These are phyloP conservation scores for Plagodis dolabraria DNA, from an alignment of 2,888 invertebrate species.

Conservation along the genomic window DNA sequence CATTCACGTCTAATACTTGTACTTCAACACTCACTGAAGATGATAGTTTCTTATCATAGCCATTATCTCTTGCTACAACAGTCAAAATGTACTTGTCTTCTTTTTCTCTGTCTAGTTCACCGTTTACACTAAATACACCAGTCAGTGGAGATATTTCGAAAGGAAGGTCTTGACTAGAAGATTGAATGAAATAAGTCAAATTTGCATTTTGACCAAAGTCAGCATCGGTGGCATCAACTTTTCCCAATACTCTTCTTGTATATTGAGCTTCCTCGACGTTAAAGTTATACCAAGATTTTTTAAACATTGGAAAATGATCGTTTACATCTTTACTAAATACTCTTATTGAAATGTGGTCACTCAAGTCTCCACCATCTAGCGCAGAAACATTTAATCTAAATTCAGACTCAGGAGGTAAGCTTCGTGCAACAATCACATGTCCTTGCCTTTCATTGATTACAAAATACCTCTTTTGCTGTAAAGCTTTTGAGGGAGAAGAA, in stretches of 20 bases:
- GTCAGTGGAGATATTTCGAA: slow-evolving; percentile 89
- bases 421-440: slow-evolving; percentile 89
- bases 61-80: slow-evolving; percentile 91
- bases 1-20: slow-evolving; percentile 92
- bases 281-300: slow-evolving; percentile 93
- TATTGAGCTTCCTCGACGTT: slow-evolving; percentile 92
- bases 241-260: slow-evolving; percentile 88
- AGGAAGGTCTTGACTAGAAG: slow-evolving; percentile 80
- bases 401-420: slow-evolving; percentile 90
- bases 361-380: slow-evolving; percentile 89
- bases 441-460: slow-evolving; percentile 91
- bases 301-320: slow-evolving; percentile 93
- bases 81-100: slow-evolving; percentile 89
- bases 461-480: slow-evolving; percentile 87
- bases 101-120: slow-evolving; percentile 91
- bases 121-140: slow-evolving; percentile 89
- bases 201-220: slow-evolving; percentile 93
- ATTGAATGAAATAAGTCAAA: slow-evolving; percentile 88
- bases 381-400: slow-evolving; percentile 91
- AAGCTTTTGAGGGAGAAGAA: slow-evolving; percentile 64
- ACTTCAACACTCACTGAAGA: slow-evolving; percentile 92
- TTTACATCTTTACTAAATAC: slow-evolving; percentile 92
- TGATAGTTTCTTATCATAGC: slow-evolving; percentile 85
- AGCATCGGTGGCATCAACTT: slow-evolving; percentile 90
- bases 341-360: slow-evolving; percentile 88